Evolutionary conservation across 2,888 invertebrate species (phyloP).

Genomic region (Chironomus riparius): DNA sequence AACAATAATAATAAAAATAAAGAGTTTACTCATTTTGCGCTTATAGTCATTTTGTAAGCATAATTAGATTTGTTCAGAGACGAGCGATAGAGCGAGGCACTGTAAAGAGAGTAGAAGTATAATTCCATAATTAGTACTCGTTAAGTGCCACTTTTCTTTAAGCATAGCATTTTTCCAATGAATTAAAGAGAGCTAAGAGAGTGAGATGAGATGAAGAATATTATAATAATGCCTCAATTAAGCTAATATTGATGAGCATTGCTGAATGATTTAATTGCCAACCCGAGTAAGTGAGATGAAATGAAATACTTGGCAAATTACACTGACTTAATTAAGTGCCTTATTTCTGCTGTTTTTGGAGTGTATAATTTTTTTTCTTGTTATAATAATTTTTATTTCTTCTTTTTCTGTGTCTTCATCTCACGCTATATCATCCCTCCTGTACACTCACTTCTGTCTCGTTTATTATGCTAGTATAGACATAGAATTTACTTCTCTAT

Average conservation of each 20-base stretch:
- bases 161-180: constrained; percentile 4
- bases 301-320: not conserved
- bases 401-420: too few species aligned
- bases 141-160: constrained; percentile 23
- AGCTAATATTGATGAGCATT: constrained; percentile 26
- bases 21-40: not conserved
- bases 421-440: too few species aligned
- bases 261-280: constrained; percentile 25
- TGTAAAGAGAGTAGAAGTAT: not conserved
- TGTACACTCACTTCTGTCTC: too few species aligned
- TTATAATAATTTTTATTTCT: too few species aligned
- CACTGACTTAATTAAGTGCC: constrained; percentile 7
- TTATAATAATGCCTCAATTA: constrained; percentile 24
- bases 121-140: constrained; percentile 24
- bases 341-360: not conserved
- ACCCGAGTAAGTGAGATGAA: not conserved
- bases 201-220: not conserved
- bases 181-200: constrained; percentile 8
- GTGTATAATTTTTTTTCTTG: constrained; percentile 2
- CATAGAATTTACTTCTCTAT: not conserved
- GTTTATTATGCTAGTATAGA: too few species aligned
- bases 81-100: not conserved
- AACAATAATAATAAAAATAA: not conserved
- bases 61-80: constrained; percentile 2
- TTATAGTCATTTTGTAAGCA: constrained; percentile 8